phyloP scores from a whole-genome alignment of 2,888 invertebrate species.

The Polydrusus tereticollis region DNA sequence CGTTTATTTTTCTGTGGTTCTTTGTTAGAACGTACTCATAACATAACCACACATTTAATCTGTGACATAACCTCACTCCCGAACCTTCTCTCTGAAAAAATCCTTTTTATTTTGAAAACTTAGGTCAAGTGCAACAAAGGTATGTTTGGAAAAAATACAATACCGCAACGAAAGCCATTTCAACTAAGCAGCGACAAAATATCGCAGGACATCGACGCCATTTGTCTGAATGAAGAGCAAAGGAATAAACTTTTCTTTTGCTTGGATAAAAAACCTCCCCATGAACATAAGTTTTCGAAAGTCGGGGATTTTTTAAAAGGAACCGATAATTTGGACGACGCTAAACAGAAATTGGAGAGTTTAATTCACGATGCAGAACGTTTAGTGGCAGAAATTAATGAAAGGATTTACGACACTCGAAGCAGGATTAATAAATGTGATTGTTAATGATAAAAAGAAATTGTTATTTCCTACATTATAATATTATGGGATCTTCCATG shows the following conservation, averaged over 20 bases:
- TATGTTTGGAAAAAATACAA: conserved; percentile 54
- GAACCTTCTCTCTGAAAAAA: no score
- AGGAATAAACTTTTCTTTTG: conserved; percentile 57
- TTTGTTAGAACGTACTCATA: no score
- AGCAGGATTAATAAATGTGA: conserved; percentile 22
- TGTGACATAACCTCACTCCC: no score
- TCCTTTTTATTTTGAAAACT: no score
- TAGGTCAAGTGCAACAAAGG: background rate
- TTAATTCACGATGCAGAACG: conserved; percentile 50
- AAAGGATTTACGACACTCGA: conserved; percentile 49
- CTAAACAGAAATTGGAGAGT: conserved; percentile 49
- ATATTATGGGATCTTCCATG: background rate
- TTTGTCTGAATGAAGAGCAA: conserved; percentile 54
- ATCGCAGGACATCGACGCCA: conserved; percentile 55
- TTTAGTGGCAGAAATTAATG: conserved; percentile 50
- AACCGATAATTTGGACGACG: conserved; percentile 56
- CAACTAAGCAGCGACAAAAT: conserved; percentile 54
- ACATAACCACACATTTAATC: no score
- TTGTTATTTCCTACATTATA: background rate
- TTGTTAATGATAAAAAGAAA: background rate
- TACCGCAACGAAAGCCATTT: conserved; percentile 51
- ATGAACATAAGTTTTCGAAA: conserved; percentile 56
- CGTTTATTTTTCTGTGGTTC: no score
- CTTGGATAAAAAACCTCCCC: conserved; percentile 58
- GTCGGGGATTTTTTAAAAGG: conserved; percentile 59